A percentile compares a stretch with the other conserved stretches of the same genome.
phyloP scores from a whole-genome alignment of 2,797 vertebrate species.

The Columba guinea region DNA sequence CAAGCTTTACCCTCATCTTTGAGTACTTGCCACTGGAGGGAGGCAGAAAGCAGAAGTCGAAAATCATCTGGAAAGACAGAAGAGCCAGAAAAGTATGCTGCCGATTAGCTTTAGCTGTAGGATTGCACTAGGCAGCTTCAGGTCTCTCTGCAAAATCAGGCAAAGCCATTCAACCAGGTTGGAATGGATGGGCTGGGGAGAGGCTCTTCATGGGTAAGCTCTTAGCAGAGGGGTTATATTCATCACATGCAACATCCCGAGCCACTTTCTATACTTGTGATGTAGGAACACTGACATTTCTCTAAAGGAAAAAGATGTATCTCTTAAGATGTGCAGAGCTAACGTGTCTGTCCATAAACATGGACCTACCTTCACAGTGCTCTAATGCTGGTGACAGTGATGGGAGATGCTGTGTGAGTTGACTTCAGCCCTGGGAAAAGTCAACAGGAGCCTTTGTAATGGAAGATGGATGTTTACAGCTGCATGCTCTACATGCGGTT shows the following conservation, averaged over 20 bases:
- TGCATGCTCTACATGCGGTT: accelerated
- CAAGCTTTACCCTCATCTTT: constrained; percentile 77
- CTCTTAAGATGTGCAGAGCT: not conserved
- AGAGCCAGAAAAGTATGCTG: not conserved
- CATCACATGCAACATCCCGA: not conserved
- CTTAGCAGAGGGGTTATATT: constrained; percentile 1
- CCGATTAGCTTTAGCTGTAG: not conserved
- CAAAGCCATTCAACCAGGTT: constrained; percentile 85
- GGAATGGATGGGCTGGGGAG: constrained; percentile 71
- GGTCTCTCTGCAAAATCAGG: constrained; percentile 82
- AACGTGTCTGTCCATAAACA: not conserved
- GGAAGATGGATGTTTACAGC: not conserved
- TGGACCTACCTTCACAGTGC: not conserved
- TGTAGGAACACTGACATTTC: not conserved
- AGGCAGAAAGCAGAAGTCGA: constrained; percentile 80
- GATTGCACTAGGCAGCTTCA: constrained; percentile 47
- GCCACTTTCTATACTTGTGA: not conserved
- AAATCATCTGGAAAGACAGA: constrained; percentile 75
- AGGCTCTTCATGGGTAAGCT: constrained; percentile 84
- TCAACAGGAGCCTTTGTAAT: not conserved
- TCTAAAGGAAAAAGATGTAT: not conserved
- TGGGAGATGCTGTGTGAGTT: not conserved
- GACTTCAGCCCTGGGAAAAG: not conserved
- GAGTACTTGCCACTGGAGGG: constrained; percentile 83
- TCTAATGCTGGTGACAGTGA: accelerated